Percentiles rank a stretch among this genome's conserved stretches.
Conservation (phyloP, 2,113 vertebrate genomes). For the Falco punctatus region DNA sequence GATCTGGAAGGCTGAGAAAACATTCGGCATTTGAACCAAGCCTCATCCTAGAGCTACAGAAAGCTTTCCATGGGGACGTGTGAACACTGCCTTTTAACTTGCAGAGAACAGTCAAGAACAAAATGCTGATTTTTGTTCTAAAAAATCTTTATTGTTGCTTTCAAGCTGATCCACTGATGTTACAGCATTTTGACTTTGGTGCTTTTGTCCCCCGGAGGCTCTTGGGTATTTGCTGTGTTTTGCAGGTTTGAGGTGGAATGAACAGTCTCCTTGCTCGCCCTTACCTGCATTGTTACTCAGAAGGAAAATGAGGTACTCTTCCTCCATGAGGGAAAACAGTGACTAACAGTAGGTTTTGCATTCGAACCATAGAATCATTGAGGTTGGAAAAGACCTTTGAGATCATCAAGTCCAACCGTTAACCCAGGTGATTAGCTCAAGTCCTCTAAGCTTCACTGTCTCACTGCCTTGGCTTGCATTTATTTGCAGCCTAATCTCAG, state of each 20-base stretch:
- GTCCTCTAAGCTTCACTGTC: not conserved
- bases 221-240: fast-evolving
- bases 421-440: not conserved
- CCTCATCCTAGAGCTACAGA: not conserved
- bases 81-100: not conserved
- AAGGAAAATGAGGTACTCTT: not conserved
- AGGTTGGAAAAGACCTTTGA: no score
- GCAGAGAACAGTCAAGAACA: not conserved
- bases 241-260: not conserved
- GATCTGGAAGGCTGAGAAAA: not conserved
- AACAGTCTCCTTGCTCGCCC: not conserved
- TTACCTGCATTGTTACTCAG: not conserved
- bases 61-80: not conserved
- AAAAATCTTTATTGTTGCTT: not conserved
- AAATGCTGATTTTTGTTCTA: not conserved
- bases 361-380: no score
- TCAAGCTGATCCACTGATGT: not conserved
- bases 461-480: not conserved
- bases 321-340: not conserved
- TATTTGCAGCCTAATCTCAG: not conserved
- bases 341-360: not conserved
- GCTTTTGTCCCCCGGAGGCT: not conserved
- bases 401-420: no score
- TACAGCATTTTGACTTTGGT: not conserved
- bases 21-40: not conserved